phyloP scores from a whole-genome alignment of 1,140 invertebrate genomes.

The Bombus balteatus region DNA sequence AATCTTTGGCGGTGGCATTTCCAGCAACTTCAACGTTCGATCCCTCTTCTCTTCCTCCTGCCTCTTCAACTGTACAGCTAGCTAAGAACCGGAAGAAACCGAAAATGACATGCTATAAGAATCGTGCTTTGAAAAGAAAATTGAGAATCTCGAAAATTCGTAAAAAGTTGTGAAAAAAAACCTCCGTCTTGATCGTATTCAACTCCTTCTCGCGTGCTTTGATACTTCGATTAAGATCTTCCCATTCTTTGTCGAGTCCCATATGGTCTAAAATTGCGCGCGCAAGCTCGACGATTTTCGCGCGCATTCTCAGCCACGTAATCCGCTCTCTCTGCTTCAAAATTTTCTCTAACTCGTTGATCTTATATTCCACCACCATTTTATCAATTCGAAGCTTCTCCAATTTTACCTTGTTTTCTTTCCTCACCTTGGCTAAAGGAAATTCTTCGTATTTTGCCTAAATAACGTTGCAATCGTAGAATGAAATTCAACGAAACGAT shows the following conservation, averaged over 20 bases:
- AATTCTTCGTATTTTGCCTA: constrained; percentile 57
- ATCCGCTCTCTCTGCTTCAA: neutral
- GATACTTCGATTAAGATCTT: neutral
- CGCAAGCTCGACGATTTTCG: constrained; percentile 41
- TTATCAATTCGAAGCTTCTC: constrained; percentile 39
- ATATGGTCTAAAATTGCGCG: neutral
- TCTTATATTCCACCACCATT: constrained; percentile 34
- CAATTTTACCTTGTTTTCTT: neutral
- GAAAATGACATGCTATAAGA: neutral
- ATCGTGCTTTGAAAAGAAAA: neutral
- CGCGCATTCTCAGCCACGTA: constrained; percentile 39
- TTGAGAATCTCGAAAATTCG: neutral
- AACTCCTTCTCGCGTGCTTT: neutral
- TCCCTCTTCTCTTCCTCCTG: constrained; percentile 40
- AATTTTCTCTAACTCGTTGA: constrained; percentile 13
- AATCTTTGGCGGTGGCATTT: constrained; percentile 63
- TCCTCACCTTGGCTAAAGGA: constrained; percentile 48
- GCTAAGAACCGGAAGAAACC: neutral
- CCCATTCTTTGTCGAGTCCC: neutral
- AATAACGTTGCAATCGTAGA: neutral
- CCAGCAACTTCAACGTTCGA: constrained; percentile 40
- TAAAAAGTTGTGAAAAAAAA: neutral
- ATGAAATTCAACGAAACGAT: neutral
- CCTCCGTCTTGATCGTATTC: constrained; percentile 32
- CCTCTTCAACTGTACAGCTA: neutral